These are phyloP conservation scores for Setipinna tenuifilis DNA, from an alignment of 2,797 vertebrate genomes.

Conservation along the genomic window DNA sequence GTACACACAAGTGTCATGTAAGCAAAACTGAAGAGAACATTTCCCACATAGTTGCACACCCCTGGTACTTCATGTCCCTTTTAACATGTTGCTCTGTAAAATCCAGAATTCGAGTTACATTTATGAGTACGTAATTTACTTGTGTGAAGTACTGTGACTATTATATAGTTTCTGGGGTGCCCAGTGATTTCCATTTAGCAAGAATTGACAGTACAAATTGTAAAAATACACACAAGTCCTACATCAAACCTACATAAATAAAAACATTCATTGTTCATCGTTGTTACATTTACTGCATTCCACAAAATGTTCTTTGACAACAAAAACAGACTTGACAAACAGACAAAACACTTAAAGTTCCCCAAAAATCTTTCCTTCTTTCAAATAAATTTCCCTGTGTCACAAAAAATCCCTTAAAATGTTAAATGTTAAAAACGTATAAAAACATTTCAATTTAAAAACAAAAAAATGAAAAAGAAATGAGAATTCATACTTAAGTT, in stretches of 20 bases:
- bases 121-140: too few relatives aligned
- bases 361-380: neutral
- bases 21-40: neutral
- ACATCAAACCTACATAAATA: neutral
- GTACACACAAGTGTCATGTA: neutral
- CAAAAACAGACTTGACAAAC: slow-evolving; percentile 24
- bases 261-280: neutral
- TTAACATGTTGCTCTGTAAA: neutral
- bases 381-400: neutral
- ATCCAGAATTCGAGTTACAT: neutral
- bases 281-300: neutral
- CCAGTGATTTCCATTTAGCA: neutral
- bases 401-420: neutral
- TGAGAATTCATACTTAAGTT: neutral
- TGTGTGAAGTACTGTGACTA: neutral
- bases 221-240: neutral
- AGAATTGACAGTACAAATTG: neutral
- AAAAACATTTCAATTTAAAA: neutral
- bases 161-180: neutral
- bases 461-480: neutral
- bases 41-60: neutral
- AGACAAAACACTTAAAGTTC: neutral
- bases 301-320: neutral
- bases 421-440: neutral
- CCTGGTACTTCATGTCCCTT: neutral